These are phyloP conservation scores for Diloba caeruleocephala DNA, from an alignment of 2,888 invertebrate genomes.

Conservation along the genomic window DNA sequence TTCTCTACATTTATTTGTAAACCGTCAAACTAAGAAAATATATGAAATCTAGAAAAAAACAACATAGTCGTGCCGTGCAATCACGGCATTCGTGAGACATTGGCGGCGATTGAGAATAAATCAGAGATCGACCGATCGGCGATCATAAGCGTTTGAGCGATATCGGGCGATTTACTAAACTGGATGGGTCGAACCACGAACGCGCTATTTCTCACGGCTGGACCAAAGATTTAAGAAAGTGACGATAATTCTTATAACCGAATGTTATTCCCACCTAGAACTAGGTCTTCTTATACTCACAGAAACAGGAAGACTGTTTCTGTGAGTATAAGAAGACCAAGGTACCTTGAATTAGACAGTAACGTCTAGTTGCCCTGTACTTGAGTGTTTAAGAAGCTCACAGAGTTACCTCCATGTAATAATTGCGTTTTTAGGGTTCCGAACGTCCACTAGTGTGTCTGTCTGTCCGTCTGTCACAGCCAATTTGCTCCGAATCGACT, in stretches of 20 bases:
- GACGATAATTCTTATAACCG: conserved; percentile 2
- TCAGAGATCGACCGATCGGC: conserved; percentile 64
- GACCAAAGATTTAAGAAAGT: conserved; percentile 46
- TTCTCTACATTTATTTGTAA: too few species aligned
- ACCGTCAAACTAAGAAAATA: conserved; percentile 34
- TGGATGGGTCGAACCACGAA: conserved; percentile 69
- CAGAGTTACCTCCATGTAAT: too few species aligned
- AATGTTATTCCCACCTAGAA: not conserved
- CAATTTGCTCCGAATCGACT: too few species aligned
- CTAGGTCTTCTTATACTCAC: too few species aligned
- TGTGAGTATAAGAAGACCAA: too few species aligned
- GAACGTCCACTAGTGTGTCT: too few species aligned
- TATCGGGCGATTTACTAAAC: conserved; percentile 75
- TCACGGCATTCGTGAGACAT: conserved; percentile 63
- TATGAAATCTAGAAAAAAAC: conserved; percentile 39
- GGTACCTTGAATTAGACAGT: too few species aligned
- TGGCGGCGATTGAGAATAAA: conserved; percentile 64
- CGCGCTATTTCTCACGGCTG: conserved; percentile 72
- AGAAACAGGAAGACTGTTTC: too few species aligned
- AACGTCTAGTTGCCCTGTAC: too few species aligned
- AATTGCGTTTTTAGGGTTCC: too few species aligned
- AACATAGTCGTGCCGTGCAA: conserved; percentile 57
- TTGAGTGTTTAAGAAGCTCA: too few species aligned
- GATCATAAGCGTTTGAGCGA: conserved; percentile 64
- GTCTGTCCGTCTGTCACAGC: too few species aligned